Base-by-base conservation (phyloP, 2,113 vertebrate genomes). In the Sprattus sprattus region DNA sequence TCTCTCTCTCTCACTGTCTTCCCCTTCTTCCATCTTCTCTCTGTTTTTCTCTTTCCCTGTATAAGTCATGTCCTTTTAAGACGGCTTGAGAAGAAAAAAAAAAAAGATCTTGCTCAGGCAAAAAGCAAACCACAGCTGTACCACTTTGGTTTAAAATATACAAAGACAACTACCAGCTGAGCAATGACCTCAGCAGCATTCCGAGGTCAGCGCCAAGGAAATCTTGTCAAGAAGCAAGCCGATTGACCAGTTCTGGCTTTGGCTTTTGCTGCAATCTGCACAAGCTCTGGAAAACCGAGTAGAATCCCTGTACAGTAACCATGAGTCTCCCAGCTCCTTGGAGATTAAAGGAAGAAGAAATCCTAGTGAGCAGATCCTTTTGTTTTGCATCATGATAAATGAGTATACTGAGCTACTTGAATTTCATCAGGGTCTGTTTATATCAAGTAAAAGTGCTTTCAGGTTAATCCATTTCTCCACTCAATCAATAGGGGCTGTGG, bases 381-480 rank as follows among this genome's bases (percentile, higher is more conserved):
- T 78, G 71, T 78, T 78, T 32, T 44, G 28, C 6, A 32, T 39
- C 28, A 32, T 39, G 32, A 78, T 39, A 39, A 75, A 75, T 39
- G 67, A 75, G 67, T n/a, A 2, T 13, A 15, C 13, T 15, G 71
- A 39, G 71, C 71, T 78, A 13, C 71, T 78, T 32, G 71, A 78
- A 18, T 32, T 78, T 78, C 32, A 16, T 78, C 32, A 32, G 71
- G 71, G 32, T 78, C 71, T 78, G 71, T 78, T 78, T 78, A 78
- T 71, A 52, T 47, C 49, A 81, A 50, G 67, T n/a, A 20, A 85
- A 80, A 85, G 47, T 39, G 67, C 84, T 85, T 80, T 54, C 71
- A 85, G 71, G 44, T 78, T 85, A 85, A 85, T 81, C 71, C 54
- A 81, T 85, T 54, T 81, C 80, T 54, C 9, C 67, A 44, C 71